A percentile compares a stretch with the other conserved stretches of the same genome.
These are phyloP conservation scores for Sylvicola cinctus DNA, from an alignment of 2,888 invertebrate genomes.

Conservation along the genomic window DNA sequence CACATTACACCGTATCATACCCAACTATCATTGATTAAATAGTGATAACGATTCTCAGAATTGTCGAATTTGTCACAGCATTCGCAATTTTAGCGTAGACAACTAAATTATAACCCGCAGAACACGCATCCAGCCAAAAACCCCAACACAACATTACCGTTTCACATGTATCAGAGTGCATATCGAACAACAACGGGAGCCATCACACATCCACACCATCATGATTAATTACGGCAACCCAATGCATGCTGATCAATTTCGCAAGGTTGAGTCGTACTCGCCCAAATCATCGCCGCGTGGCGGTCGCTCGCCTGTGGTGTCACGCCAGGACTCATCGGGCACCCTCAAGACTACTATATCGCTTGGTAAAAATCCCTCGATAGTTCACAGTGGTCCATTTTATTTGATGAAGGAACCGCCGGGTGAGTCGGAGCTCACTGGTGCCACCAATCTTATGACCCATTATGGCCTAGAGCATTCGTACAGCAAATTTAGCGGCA, in stretches of 20 bases:
- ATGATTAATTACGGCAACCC: conserved; percentile 32
- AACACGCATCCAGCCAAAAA: too few species aligned
- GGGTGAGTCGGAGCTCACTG: conserved; percentile 51
- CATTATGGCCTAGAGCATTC: conserved; percentile 93
- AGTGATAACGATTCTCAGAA: too few species aligned
- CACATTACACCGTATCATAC: too few species aligned
- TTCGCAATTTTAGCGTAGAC: too few species aligned
- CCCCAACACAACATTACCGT: too few species aligned
- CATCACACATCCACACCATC: too few species aligned
- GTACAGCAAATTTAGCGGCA: conserved; percentile 93
- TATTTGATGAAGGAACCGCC: conserved; percentile 95
- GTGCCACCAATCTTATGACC: conserved; percentile 91
- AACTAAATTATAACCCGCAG: too few species aligned
- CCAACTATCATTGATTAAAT: too few species aligned
- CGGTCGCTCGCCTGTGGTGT: conserved; percentile 85
- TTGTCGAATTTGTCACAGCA: too few species aligned
- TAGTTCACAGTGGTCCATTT: conserved; percentile 93
- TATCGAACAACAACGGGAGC: too few species aligned
- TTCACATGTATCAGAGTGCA: too few species aligned
- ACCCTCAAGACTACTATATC: conserved; percentile 95
- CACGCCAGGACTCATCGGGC: conserved; percentile 90
- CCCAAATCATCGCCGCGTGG: conserved; percentile 90
- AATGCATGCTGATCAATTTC: conserved; percentile 85
- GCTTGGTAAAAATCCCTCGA: conserved; percentile 89
- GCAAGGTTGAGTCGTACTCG: conserved; percentile 84